These are phyloP conservation scores for Scarus forsteni DNA, from an alignment of 2,797 vertebrate species.

Conservation along the genomic window DNA sequence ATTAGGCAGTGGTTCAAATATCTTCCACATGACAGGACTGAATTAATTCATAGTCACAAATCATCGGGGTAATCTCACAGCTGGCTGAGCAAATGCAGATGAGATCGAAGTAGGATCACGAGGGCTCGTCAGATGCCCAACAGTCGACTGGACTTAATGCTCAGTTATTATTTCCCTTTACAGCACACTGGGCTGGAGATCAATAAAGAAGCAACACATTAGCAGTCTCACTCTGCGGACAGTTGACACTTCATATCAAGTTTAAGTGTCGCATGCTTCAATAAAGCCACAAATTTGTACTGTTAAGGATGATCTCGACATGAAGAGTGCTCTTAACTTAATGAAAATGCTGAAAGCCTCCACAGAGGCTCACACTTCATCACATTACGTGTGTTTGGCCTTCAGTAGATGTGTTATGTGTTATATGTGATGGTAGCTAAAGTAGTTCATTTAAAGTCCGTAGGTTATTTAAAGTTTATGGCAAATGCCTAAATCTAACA, in stretches of 20 bases:
- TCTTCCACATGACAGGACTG: conserved; percentile 7
- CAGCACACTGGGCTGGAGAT: conserved; percentile 37
- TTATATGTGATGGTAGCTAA: neutral
- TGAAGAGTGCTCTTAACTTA: conserved; percentile 30
- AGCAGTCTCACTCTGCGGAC: neutral
- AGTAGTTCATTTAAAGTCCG: neutral
- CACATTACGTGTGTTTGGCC: conserved; percentile 13
- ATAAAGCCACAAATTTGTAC: conserved; percentile 25
- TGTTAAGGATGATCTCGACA: conserved; percentile 12
- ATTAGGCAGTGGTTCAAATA: conserved; percentile 15
- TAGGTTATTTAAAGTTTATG: conserved; percentile 12
- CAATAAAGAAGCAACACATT: conserved; percentile 24
- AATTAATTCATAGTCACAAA: conserved; percentile 47
- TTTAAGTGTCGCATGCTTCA: conserved; percentile 12
- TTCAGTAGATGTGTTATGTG: conserved; percentile 26
- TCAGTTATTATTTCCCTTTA: conserved; percentile 53
- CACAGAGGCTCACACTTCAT: conserved; percentile 19
- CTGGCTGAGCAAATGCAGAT: conserved; percentile 57
- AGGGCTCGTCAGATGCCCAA: conserved; percentile 11
- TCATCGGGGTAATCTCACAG: conserved; percentile 57
- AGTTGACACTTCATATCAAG: conserved; percentile 35
- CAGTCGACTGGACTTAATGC: conserved; percentile 51
- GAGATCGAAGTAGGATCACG: conserved; percentile 14
- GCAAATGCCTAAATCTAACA: conserved; percentile 6
- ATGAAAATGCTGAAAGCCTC: conserved; percentile 39